Evolutionary conservation across 2,797 vertebrate species (phyloP), one percentile per base, ranked within the genome.

Genomic region (Sus cebifrons): DNA sequence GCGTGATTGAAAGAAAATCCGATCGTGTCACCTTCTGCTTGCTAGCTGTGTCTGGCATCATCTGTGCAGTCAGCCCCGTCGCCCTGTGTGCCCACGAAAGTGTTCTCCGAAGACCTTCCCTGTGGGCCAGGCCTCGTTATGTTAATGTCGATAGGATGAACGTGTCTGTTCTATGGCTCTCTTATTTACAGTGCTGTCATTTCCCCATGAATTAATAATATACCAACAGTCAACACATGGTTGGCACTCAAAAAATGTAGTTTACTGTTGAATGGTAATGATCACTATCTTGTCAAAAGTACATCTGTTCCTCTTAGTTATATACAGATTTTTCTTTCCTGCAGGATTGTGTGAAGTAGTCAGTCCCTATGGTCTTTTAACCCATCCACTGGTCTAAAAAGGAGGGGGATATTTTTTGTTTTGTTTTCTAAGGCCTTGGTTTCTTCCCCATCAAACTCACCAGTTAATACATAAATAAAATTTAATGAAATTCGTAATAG

Each of bases 361-460:
- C 2, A 7, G 3, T 82, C 32, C 18, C 25, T 60, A 1, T 54
- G 5, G 18, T 86, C 49, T 92, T 86, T 68, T 75, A 29, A 95
- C 56, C 27, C 21, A 89, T 84, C 62, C 16, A 27, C 36, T 84
- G 13, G 49, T 74, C 85, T 77, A 54, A 27, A 89, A 70, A 79
- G 15, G 6, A 71, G 82, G 5, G 27, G 21, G 18, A 71, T 78
- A 29, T 18, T 2, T 14, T 85, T 71, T 92, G n/a, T 82, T 84
- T 83, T 94, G 36, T 16, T 89, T 84, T 65, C 49, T 32, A 74
- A 92, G 54, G 13, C 36, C 65, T 82, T 78, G 36, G 27, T 93
- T 62, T 89, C 77, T 86, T 86, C 21, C 77, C 23, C 52, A 16
- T 86, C n/a, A 86, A 56, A 89, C 49, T 56, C 58, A 29, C 16